A percentile compares a stretch with the other conserved stretches of the same genome.
phyloP scores from a whole-genome alignment of 2,113 vertebrate genomes.

The Raja brachyura region DNA sequence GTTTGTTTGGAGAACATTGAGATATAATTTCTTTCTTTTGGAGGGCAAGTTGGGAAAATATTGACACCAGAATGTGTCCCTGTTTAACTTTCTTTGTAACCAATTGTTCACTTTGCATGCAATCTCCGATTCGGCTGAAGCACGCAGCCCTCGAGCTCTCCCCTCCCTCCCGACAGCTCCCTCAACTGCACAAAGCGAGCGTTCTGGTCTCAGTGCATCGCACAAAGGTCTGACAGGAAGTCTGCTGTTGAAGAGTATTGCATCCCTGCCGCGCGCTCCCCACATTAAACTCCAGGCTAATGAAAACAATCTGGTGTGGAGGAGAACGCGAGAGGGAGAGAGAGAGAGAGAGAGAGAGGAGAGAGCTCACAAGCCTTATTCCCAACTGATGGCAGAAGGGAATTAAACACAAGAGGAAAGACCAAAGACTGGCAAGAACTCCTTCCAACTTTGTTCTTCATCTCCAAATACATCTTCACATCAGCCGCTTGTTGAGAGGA shows the following conservation, averaged over 20 bases:
- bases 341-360: constrained; percentile 56
- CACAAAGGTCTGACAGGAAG: constrained; percentile 28
- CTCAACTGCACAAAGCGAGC: neutral
- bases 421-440: neutral
- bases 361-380: constrained; percentile 40
- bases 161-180: neutral
- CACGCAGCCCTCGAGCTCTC: neutral
- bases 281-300: constrained; percentile 66
- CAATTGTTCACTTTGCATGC: neutral
- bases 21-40: neutral
- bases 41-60: neutral
- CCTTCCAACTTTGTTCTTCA: constrained; percentile 17
- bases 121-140: neutral
- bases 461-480: neutral
- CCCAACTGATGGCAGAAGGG: constrained; percentile 16
- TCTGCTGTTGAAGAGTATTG: constrained; percentile 18
- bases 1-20: neutral
- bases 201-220: neutral
- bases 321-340: constrained; percentile 44
- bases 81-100: constrained; percentile 14
- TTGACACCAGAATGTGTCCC: neutral
- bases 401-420: neutral
- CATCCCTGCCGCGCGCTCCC: constrained; percentile 43
- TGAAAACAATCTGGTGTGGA: constrained; percentile 79
- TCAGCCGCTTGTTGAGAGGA: neutral